Base-by-base conservation (phyloP, 2,113 vertebrate genomes). In the Monopterus albus region DNA sequence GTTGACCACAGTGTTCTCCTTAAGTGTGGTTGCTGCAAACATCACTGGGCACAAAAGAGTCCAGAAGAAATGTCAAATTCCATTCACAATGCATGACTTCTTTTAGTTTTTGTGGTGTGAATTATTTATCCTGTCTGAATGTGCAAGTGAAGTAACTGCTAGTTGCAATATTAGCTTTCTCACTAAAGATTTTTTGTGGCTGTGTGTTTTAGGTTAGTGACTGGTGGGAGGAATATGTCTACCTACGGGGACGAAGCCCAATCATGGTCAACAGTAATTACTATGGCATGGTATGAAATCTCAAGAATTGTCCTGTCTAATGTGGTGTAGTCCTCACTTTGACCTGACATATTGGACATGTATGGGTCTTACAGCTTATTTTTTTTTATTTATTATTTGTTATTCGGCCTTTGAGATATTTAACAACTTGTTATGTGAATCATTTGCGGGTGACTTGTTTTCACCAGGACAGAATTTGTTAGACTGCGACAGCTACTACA, bases 151-250 rank as follows among this genome's bases (percentile, higher is more conserved):
- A 26, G 21, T 29, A 9, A 21, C 18, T 29, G 49, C 26, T 10
- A 10, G 14, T 29, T 18, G 18, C 43, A 26, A 1, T 36, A 45
- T 51, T 36, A 10, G 6, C 29, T 55, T 63, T 26, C 46, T 77
- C 20, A 56, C 18, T 13, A 8, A 17, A 2, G 25, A 31, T 5
- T 71, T 10, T 20, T 7, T 77, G 45, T 61, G 12, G 29, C 25
- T 59, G 1, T 67, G 11, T 78, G 9, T n/a, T 74, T 68, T 59
- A 97, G 96, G 96, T 97, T 43, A 96, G 94, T 14, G 96, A 97
- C 88, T 97, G 96, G 96, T 97, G 96, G 96, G 95, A 96, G 82
- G 94, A 96, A 62, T 96, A 96, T 3, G 90, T 97, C 29, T 96
- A 96, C 70, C 91, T 97, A 35, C 92, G 94, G 18, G 93, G 95